Evolutionary conservation across 1,140 invertebrate species (phyloP).

Genomic region (Drosophila persimilis): DNA sequence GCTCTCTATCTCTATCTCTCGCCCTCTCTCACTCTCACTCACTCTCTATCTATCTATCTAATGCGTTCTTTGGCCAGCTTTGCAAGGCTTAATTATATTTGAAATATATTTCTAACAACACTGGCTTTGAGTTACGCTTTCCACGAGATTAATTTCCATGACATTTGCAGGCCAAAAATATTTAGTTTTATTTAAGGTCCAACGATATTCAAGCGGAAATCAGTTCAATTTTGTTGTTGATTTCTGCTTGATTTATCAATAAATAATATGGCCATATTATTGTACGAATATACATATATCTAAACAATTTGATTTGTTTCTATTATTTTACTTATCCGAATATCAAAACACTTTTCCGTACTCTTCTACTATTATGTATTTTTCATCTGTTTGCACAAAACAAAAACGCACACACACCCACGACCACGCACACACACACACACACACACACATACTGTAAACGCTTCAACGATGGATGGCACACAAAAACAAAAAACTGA

Average conservation of each 20-base stretch:
- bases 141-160: too few species aligned
- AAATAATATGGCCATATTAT: slow-evolving; percentile 21
- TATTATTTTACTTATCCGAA: slow-evolving; percentile 51
- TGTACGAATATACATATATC: slow-evolving; percentile 30
- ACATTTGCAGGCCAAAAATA: slow-evolving; percentile 13
- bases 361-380: slow-evolving; percentile 81
- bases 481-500: slow-evolving; percentile 34
- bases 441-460: slow-evolving; percentile 54
- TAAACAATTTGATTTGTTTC: slow-evolving; percentile 46
- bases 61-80: slow-evolving; percentile 23
- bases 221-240: slow-evolving; percentile 38
- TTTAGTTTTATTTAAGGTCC: slow-evolving; percentile 28
- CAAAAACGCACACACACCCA: slow-evolving; percentile 27
- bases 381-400: slow-evolving; percentile 78
- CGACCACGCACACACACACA: slow-evolving; percentile 36
- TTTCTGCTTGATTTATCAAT: slow-evolving; percentile 49
- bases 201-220: slow-evolving; percentile 48
- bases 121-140: slow-evolving; percentile 32
- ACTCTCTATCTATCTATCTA: too few species aligned
- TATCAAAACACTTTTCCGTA: slow-evolving; percentile 52
- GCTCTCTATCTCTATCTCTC: too few species aligned
- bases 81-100: slow-evolving; percentile 35
- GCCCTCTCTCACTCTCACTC: too few species aligned
- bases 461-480: slow-evolving; percentile 82
- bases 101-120: slow-evolving; percentile 23